Conservation (phyloP, 1,140 invertebrate species). For the Bombyx mori region ASM3026992v2 NC_085124.1:13301501-13302000, state of each 20-base stretch:
- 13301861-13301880: slow-evolving; percentile 6
- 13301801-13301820: slow-evolving; percentile 18
- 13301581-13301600: slow-evolving; percentile 5
- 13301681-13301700: slow-evolving; percentile 21
- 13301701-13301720: slow-evolving; percentile 3
- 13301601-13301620: slow-evolving; percentile 6
- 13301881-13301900: slow-evolving; percentile 14
- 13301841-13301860: slow-evolving; percentile 12
- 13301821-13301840: slow-evolving; percentile 13
- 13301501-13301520: slow-evolving; percentile 1
- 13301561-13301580: slow-evolving; percentile 17
- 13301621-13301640: slow-evolving; percentile 9
- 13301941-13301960: slow-evolving; percentile 11
- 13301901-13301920: slow-evolving; percentile 12
- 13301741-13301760: background rate
- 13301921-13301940: slow-evolving; percentile 9
- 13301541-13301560: slow-evolving; percentile 5
- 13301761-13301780: slow-evolving; percentile 3
- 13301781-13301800: slow-evolving; percentile 19
- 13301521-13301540: background rate
- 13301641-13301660: slow-evolving; percentile 11
- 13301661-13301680: slow-evolving; percentile 12
- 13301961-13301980: slow-evolving; percentile 9
- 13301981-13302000: too few species aligned
- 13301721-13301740: background rate